phyloP scores from a whole-genome alignment of 1,140 invertebrate species.

The Cylas formicarius region DNA sequence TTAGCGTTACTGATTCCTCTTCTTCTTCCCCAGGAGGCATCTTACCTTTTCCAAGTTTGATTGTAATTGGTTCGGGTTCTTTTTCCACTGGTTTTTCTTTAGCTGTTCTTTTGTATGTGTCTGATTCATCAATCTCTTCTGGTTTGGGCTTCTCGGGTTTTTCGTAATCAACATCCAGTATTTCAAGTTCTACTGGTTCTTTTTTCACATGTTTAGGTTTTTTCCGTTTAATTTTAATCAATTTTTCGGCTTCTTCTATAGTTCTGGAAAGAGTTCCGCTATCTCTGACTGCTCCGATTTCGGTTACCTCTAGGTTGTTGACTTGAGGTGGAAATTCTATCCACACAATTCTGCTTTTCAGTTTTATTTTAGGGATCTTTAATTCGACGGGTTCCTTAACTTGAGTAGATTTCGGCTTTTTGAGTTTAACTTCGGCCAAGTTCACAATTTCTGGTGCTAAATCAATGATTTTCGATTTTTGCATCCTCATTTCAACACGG shows the following conservation, averaged over 20 bases:
- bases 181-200: constrained; percentile 51
- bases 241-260: constrained; percentile 58
- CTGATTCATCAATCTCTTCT: constrained; percentile 36
- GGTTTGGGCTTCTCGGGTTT: constrained; percentile 43
- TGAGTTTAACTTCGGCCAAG: constrained; percentile 33
- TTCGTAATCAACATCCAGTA: constrained; percentile 50
- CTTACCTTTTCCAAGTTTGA: constrained; percentile 46
- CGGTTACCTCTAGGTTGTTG: constrained; percentile 45
- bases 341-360: constrained; percentile 57
- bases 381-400: constrained; percentile 40
- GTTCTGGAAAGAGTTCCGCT: constrained; percentile 62
- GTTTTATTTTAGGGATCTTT: constrained; percentile 56
- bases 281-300: constrained; percentile 47
- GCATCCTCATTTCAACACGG: constrained; percentile 17
- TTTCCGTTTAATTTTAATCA: constrained; percentile 46
- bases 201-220: constrained; percentile 52
- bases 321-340: constrained; percentile 52
- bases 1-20: constrained; percentile 27
- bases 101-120: constrained; percentile 30
- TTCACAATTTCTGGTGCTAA: constrained; percentile 26
- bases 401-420: constrained; percentile 23
- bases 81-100: constrained; percentile 33
- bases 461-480: constrained; percentile 29
- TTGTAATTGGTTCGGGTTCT: constrained; percentile 45
- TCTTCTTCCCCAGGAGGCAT: constrained; percentile 40